A percentile compares a stretch with the other conserved stretches of the same genome.
phyloP scores from a whole-genome alignment of 2,797 vertebrate species.

The Pipistrellus kuhlii region DNA sequence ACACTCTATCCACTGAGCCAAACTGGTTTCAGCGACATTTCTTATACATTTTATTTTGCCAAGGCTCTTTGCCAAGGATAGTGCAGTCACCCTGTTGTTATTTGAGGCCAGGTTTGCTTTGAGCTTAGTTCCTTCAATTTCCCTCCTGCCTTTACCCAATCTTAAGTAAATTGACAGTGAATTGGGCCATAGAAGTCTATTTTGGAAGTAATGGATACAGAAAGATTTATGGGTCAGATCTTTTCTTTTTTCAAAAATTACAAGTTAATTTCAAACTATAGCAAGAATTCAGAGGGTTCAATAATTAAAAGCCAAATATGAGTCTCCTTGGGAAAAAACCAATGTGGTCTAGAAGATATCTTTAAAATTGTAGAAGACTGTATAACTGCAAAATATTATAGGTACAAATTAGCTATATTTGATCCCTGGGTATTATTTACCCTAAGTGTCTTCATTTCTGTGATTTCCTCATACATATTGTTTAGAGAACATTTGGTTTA shows the following conservation, averaged over 20 bases:
- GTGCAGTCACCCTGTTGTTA: slow-evolving; percentile 56
- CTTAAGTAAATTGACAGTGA: slow-evolving; percentile 57
- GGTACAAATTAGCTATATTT: slow-evolving; percentile 81
- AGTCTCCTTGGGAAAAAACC: slow-evolving; percentile 3
- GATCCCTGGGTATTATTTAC: slow-evolving; percentile 78
- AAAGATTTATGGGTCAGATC: slow-evolving; percentile 79
- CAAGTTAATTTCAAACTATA: slow-evolving; percentile 75
- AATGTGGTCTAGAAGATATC: slow-evolving; percentile 78
- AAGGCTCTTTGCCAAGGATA: slow-evolving; percentile 40
- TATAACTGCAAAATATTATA: slow-evolving; percentile 76
- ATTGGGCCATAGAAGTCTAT: slow-evolving; percentile 76
- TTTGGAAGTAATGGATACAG: slow-evolving; percentile 78
- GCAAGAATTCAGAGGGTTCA: slow-evolving; percentile 70
- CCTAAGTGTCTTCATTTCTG: slow-evolving; percentile 73
- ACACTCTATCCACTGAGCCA: no score
- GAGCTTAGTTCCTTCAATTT: slow-evolving; percentile 26
- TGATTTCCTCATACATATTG: slow-evolving; percentile 69
- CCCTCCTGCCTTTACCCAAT: neutral
- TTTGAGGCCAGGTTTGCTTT: neutral
- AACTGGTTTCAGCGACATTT: neutral
- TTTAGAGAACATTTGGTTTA: slow-evolving; percentile 47
- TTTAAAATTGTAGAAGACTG: slow-evolving; percentile 82
- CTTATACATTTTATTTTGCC: neutral
- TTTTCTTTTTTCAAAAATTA: slow-evolving; percentile 77
- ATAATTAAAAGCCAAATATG: slow-evolving; percentile 83